Evolutionary conservation across 2,888 invertebrate species (phyloP), one percentile per base, ranked within the genome.

Genomic region (Melanostoma scalare): DNA sequence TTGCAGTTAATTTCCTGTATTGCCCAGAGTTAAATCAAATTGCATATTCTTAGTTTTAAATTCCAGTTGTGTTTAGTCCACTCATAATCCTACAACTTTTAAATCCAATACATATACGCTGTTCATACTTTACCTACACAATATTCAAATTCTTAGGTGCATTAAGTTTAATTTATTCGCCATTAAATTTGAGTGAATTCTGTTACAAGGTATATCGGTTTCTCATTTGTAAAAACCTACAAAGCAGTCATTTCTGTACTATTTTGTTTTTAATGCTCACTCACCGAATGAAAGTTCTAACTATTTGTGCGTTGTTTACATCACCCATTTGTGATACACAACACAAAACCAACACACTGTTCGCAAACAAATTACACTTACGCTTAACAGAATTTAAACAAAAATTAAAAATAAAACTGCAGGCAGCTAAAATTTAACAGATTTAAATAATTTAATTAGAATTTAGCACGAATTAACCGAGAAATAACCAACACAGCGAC

Each of bases 321-420:
- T 71, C 74, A 74, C 67, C 53, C 73, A 82, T 74, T 72, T 74
- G 63, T 79, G 65, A 79, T 44, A 82, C 77, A 77, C 20, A 20
- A 20, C 38, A 67, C 36, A 60, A 65, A 55, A 65, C 9, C 44
- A 61, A 36, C 38, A 63, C 55, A 63, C 38, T 53, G 53, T 38
- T 40, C 69, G 65, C 50, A 50, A 20, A 69, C 40, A 63, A 31
- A 75, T 33, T 35, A 74, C 52, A 80, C 65, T 58, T 61, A 67
- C 50, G 77, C 82, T 74, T 73, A 79, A 60, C 36, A 31, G 35
- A 44, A 20, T 53, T 42, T 31, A 50, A 33, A 35, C n/a, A 31
- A 44, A 44, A 20, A 20, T 2, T 52, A 61, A 61, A 30, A 50
- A 20, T 9, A 5, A 30, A 20, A 38, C 55, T 42, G 55, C 77